phyloP scores from a whole-genome alignment of 1,140 invertebrate species.

The Adoxophyes honmai region DNA sequence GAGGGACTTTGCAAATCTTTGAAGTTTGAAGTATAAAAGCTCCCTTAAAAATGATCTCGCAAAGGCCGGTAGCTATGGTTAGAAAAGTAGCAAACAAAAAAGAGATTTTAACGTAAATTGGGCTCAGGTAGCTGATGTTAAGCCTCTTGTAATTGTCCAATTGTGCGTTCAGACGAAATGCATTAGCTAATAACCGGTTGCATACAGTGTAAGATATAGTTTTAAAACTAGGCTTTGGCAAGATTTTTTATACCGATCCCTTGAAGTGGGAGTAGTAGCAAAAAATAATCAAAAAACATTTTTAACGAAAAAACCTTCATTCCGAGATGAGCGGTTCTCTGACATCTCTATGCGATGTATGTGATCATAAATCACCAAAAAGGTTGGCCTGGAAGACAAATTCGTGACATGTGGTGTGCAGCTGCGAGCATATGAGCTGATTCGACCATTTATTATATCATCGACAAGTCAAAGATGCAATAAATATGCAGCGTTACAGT shows the following conservation, averaged over 20 bases:
- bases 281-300: background rate
- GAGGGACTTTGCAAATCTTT: too few species aligned
- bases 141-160: conserved; percentile 30
- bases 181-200: conserved; percentile 24
- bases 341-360: conserved; percentile 10
- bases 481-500: too few species aligned
- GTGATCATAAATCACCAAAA: conserved; percentile 49
- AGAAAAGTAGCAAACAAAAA: conserved; percentile 26
- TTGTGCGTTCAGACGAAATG: conserved; percentile 32
- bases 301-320: background rate
- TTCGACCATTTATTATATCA: conserved; percentile 22
- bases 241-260: background rate
- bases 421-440: conserved; percentile 38
- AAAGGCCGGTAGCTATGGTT: background rate
- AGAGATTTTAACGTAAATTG: conserved; percentile 4
- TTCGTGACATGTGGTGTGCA: conserved; percentile 55
- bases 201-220: conserved; percentile 6
- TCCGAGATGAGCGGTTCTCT: background rate
- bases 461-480: conserved; percentile 18
- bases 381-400: conserved; percentile 44
- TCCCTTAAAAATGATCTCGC: background rate
- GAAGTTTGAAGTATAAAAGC: too few species aligned
- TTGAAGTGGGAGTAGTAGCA: background rate
- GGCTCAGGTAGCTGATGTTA: conserved; percentile 30
- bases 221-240: background rate